Evolutionary conservation across 2,888 invertebrate species (phyloP), one percentile per base, ranked within the genome.

Genomic region (Cynaeus angustus): DNA sequence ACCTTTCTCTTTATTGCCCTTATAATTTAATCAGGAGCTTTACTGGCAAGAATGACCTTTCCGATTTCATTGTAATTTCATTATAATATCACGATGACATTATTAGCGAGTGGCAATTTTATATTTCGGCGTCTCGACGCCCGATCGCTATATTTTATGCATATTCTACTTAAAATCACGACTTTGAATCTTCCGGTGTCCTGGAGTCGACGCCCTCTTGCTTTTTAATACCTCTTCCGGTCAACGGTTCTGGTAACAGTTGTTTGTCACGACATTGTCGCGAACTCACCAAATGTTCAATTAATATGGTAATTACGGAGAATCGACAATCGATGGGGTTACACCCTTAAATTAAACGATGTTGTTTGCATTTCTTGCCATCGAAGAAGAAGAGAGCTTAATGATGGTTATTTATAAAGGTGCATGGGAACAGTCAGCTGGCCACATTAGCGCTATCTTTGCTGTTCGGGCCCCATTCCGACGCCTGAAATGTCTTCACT

Each of bases 351-450:
- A 21, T 21, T 21, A 21, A 21, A 21, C 21, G 8, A 10, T 30
- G 33, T 6, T 43, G 28, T 33, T n/a, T 33, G 33, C n/a, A 33
- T 33, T 33, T 33, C 6, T 33, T 33, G 21, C 21, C 4, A 21
- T 21, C 33, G 33, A 33, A n/a, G 33, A 50, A 50, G 28, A 50
- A n/a, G 10, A 4, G 48, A 21, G 6, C 48, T 79, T 83, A 83
- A 83, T 82, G 83, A 81, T 80, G 79, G 83, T 82, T 83, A 83
- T 83, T 83, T 83, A 82, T 83, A 83, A 82, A 83, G 80, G 82
- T 83, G 78, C 79, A 80, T 82, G 82, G 78, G 83, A 82, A 79
- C 77, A 78, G 80, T 76, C 83, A 81, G 82, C 80, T 83, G 83
- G 75, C 77, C 77, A 81, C 82, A 82, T 83, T 83, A 82, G 80